Percentiles rank a stretch among this genome's conserved stretches.
phyloP scores from a whole-genome alignment of 2,888 invertebrate genomes.

The Myopa tessellatipennis region DNA sequence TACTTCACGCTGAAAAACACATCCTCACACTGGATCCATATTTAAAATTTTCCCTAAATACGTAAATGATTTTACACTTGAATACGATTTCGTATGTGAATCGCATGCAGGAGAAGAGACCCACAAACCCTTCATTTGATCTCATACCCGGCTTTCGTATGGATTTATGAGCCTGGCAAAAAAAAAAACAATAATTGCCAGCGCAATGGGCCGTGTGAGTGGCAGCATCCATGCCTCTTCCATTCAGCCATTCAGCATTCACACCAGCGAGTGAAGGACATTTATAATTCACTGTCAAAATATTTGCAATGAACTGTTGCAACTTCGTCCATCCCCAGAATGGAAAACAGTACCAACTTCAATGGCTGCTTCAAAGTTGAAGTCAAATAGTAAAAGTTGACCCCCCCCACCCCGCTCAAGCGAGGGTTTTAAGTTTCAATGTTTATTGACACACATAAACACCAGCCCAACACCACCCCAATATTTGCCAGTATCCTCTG shows the following conservation, averaged over 20 bases:
- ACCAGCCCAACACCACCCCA: too few relatives aligned
- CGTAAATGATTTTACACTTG: conserved; percentile 27
- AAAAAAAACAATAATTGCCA: conserved; percentile 48
- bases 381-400: too few relatives aligned
- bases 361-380: neutral
- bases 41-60: conserved; percentile 24
- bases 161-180: conserved; percentile 45
- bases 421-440: too few relatives aligned
- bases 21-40: neutral
- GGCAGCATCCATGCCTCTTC: conserved; percentile 30
- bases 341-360: neutral
- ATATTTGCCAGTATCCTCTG: too few relatives aligned
- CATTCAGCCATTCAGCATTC: neutral
- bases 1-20: too few relatives aligned
- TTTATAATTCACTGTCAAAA: conserved; percentile 21
- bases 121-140: conserved; percentile 6
- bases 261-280: conserved; percentile 3
- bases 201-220: conserved; percentile 48
- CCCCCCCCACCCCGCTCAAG: too few relatives aligned
- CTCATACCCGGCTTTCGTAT: neutral
- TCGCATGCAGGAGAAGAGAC: neutral
- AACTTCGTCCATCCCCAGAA: neutral
- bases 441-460: too few relatives aligned
- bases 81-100: conserved; percentile 14
- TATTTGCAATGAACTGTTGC: conserved; percentile 12